Conservation (phyloP, 1,140 invertebrate species). For the Drosophila nigromelanica region DNA sequence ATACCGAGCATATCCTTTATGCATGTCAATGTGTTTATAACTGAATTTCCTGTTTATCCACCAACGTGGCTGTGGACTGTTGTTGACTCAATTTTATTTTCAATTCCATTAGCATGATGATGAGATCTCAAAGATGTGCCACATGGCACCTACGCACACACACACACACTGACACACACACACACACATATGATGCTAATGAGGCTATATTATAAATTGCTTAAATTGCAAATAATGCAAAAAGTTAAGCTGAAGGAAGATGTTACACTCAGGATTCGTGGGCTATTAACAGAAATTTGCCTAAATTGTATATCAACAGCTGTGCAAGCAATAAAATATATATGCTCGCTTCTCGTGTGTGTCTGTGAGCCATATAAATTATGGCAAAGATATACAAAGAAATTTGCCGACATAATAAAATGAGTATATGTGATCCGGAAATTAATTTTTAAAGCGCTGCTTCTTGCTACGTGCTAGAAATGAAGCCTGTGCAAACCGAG, state of each 20-base stretch:
- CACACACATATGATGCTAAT: constrained; percentile 64
- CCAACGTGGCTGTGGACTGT: constrained; percentile 21
- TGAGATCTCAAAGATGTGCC: constrained; percentile 62
- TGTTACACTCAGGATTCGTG: constrained; percentile 33
- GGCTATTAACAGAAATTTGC: constrained; percentile 37
- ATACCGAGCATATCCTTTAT: not conserved
- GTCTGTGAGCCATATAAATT: constrained; percentile 44
- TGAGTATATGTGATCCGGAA: constrained; percentile 19
- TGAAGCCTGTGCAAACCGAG: not conserved
- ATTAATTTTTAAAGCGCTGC: not conserved
- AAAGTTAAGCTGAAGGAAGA: constrained; percentile 45
- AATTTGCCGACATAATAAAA: constrained; percentile 34
- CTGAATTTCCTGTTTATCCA: not conserved
- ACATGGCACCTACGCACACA: constrained; percentile 26
- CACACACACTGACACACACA: constrained; percentile 11
- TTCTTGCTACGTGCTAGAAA: not conserved
- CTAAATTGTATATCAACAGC: constrained; percentile 51
- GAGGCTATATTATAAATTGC: constrained; percentile 78
- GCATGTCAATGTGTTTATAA: constrained; percentile 17
- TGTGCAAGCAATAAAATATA: constrained; percentile 41
- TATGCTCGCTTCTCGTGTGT: constrained; percentile 16
- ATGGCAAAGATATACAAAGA: constrained; percentile 15
- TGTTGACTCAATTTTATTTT: constrained; percentile 76
- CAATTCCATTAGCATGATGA: constrained; percentile 78
- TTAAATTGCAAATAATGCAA: constrained; percentile 77